Conservation (phyloP, 2,888 invertebrate genomes). For the Glyphotaelius pellucidus region DNA sequence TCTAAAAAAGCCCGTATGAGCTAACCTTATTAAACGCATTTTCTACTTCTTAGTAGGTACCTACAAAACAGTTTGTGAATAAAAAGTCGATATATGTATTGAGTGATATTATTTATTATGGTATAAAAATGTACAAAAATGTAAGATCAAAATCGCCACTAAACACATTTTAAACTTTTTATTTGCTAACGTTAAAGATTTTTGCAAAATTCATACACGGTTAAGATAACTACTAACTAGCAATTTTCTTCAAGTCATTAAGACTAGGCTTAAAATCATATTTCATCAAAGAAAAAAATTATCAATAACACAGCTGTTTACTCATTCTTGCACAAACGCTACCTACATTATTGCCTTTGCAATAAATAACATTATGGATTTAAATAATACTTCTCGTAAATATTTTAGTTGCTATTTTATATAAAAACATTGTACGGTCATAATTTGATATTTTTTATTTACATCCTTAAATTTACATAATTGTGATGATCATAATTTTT, state of each 20-base stretch:
- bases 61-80: not conserved
- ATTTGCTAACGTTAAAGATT: not conserved
- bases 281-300: not conserved
- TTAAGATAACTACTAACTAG: not conserved
- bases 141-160: conserved; percentile 16
- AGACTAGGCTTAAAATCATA: not conserved
- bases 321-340: not conserved
- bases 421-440: not conserved
- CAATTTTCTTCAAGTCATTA: not conserved
- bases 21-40: no score
- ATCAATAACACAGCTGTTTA: not conserved
- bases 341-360: not conserved
- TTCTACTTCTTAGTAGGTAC: no score
- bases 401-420: not conserved
- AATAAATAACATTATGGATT: not conserved
- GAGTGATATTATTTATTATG: conserved; percentile 1
- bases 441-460: not conserved
- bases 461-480: not conserved
- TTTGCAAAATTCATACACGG: not conserved
- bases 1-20: no score
- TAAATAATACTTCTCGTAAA: not conserved
- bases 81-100: not conserved
- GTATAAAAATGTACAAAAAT: not conserved
- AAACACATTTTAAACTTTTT: not conserved
- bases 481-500: not conserved